These are phyloP conservation scores for Pollenia amentaria DNA, from an alignment of 2,888 invertebrate genomes.

Conservation along the genomic window DNA sequence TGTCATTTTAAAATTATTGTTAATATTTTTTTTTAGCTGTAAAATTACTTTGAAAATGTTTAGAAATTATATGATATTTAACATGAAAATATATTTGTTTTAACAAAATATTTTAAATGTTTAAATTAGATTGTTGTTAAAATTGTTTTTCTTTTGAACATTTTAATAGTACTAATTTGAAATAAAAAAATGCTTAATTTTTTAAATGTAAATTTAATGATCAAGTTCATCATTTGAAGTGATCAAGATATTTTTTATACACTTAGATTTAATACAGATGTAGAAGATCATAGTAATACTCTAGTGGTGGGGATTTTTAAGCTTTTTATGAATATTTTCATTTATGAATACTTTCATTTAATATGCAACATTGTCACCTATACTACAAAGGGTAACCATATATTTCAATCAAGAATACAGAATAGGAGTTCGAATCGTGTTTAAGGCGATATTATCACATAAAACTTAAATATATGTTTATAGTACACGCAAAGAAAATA, in stretches of 20 bases:
- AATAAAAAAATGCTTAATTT: neutral
- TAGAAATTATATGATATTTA: constrained; percentile 50
- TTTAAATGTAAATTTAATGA: constrained; percentile 28
- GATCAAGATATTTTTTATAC: neutral
- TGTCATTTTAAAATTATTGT: constrained; percentile 71
- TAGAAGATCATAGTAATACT: too few species aligned
- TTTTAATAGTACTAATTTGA: constrained; percentile 22
- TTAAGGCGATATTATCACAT: too few species aligned
- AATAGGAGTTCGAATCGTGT: too few species aligned
- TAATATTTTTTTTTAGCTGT: constrained; percentile 49
- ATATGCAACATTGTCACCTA: too few species aligned
- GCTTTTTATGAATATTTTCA: too few species aligned
- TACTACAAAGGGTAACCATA: too few species aligned
- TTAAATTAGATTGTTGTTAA: constrained; percentile 52
- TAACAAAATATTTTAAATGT: constrained; percentile 69
- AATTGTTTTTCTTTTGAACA: constrained; percentile 8
- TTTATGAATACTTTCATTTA: too few species aligned
- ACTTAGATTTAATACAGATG: neutral
- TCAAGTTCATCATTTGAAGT: neutral
- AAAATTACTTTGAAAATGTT: constrained; percentile 47
- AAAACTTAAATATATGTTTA: too few species aligned
- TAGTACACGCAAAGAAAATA: too few species aligned
- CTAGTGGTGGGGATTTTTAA: too few species aligned
- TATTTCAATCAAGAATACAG: too few species aligned
- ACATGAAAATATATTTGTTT: constrained; percentile 67